Evolutionary conservation across 2,888 invertebrate species (phyloP).

Genomic region (Disparrhopalites patrizii): DNA sequence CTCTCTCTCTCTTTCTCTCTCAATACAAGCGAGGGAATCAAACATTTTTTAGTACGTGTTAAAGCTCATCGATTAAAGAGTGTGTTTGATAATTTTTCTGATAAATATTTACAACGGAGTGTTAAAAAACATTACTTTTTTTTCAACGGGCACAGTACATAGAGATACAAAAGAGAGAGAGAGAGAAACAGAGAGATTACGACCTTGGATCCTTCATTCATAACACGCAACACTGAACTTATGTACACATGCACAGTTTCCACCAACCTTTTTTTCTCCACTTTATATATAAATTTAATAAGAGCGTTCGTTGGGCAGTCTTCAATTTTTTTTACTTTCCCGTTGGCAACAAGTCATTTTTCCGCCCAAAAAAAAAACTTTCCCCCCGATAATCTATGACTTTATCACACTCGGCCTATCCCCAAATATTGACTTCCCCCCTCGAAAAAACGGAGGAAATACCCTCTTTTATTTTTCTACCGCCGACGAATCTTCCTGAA

Average conservation of each 20-base stretch:
- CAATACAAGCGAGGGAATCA: neutral
- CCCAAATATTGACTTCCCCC: no score
- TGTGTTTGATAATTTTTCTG: constrained; percentile 19
- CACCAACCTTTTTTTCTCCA: constrained; percentile 13
- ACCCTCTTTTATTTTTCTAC: no score
- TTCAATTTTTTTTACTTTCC: neutral
- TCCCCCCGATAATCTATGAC: no score
- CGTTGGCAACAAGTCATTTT: neutral
- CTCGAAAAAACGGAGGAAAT: no score
- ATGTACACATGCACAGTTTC: no score
- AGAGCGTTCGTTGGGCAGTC: no score
- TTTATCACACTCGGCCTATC: no score
- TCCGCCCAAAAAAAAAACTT: no score
- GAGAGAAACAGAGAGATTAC: no score
- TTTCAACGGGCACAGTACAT: neutral
- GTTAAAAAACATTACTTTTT: neutral
- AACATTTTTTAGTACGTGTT: constrained; percentile 1
- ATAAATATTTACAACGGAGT: constrained; percentile 20
- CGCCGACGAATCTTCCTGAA: no score
- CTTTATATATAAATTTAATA: constrained; percentile 2
- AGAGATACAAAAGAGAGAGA: no score
- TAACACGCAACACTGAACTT: constrained; percentile 7
- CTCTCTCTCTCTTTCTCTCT: no score
- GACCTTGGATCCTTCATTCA: neutral
- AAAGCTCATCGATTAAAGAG: constrained; percentile 12